These are phyloP conservation scores for Leucozona laternaria DNA, from an alignment of 2,888 invertebrate species.

Conservation along the genomic window DNA sequence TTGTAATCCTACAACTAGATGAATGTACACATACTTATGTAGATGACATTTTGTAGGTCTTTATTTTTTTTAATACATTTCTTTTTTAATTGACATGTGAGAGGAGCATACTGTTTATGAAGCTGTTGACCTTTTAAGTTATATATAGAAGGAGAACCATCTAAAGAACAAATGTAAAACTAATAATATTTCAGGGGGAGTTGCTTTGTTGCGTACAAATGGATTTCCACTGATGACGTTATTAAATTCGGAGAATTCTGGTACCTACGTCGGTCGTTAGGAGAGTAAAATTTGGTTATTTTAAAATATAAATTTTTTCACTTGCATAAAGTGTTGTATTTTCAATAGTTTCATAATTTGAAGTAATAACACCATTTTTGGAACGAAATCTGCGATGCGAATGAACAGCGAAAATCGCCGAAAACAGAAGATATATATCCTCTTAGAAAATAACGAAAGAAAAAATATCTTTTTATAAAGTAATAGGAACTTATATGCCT, in stretches of 20 bases:
- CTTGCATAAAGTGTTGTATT: too few relatives aligned
- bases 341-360: too few relatives aligned
- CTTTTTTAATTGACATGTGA: background rate
- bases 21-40: background rate
- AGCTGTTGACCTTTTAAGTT: constrained; percentile 72
- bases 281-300: too few relatives aligned
- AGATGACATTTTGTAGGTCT: constrained; percentile 44
- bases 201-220: background rate
- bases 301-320: too few relatives aligned
- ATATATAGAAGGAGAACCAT: constrained; percentile 12
- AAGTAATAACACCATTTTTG: too few relatives aligned
- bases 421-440: too few relatives aligned
- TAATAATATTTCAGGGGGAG: background rate
- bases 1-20: constrained; percentile 36
- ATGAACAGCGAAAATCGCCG: too few relatives aligned
- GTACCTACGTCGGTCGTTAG: background rate
- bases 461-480: too few relatives aligned
- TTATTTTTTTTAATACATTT: background rate
- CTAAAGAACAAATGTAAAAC: constrained; percentile 13
- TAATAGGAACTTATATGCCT: too few relatives aligned
- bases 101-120: constrained; percentile 35
- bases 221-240: constrained; percentile 1
- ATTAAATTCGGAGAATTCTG: background rate
- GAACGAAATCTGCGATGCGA: too few relatives aligned
- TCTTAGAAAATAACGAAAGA: too few relatives aligned